These are phyloP conservation scores for Bicyclus anynana DNA, from an alignment of 1,140 invertebrate species.

Conservation along the genomic window DNA sequence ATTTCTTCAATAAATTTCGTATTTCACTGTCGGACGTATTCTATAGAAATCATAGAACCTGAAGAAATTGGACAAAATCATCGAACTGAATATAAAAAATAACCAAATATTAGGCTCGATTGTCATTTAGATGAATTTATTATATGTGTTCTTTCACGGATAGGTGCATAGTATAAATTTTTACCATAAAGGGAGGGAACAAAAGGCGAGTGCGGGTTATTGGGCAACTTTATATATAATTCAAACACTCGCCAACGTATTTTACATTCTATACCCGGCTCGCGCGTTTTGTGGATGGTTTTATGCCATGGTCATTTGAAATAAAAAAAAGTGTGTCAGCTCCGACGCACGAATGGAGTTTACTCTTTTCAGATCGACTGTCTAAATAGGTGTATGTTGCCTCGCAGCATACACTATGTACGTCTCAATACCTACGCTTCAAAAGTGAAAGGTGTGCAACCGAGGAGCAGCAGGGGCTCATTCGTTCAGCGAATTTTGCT, in stretches of 20 bases:
- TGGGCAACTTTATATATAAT: conserved; percentile 46
- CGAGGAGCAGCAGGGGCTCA: too few relatives aligned
- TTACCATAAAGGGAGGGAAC: conserved; percentile 9
- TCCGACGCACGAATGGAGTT: too few relatives aligned
- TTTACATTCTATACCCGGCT: conserved; percentile 23
- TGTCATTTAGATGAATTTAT: not conserved
- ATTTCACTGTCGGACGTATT: too few relatives aligned
- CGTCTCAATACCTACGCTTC: too few relatives aligned
- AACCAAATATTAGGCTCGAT: not conserved
- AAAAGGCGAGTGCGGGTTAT: conserved; percentile 32
- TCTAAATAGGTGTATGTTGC: too few relatives aligned
- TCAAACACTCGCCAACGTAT: conserved; percentile 37
- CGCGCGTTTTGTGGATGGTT: not conserved
- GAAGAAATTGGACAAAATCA: not conserved
- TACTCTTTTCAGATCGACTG: too few relatives aligned
- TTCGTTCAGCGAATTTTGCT: too few relatives aligned
- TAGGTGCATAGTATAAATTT: conserved; percentile 4
- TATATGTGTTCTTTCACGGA: not conserved
- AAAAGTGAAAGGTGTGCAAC: too few relatives aligned
- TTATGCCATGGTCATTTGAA: not conserved
- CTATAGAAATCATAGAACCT: too few relatives aligned
- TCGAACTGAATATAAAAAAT: not conserved
- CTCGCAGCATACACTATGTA: too few relatives aligned
- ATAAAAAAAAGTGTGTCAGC: too few relatives aligned
- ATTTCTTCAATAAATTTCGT: too few relatives aligned